phyloP scores from a whole-genome alignment of 2,113 vertebrate genomes.

The Thermophis baileyi region DNA sequence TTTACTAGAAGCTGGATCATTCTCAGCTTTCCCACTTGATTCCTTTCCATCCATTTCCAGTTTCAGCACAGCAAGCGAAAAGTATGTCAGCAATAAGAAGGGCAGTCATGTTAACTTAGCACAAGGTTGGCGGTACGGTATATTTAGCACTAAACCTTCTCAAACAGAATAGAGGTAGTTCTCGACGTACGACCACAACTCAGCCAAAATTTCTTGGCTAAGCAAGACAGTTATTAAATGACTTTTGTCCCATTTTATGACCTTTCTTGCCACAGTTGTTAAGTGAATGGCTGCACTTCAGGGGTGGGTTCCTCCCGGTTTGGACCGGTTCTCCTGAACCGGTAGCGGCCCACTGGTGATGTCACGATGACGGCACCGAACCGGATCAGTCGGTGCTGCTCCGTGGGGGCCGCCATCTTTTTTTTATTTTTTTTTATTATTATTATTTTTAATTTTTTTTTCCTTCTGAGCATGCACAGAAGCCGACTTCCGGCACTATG shows the following conservation, averaged over 20 bases:
- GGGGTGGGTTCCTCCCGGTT: too few species aligned
- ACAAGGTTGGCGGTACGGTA: neutral
- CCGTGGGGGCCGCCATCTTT: too few species aligned
- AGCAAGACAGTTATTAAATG: neutral
- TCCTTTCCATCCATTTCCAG: neutral
- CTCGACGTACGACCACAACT: neutral
- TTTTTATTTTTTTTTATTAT: too few species aligned
- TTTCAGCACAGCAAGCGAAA: slow-evolving; percentile 8
- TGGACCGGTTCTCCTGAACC: too few species aligned
- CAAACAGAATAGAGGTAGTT: neutral
- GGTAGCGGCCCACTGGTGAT: too few species aligned
- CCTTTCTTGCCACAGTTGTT: neutral
- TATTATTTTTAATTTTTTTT: too few species aligned
- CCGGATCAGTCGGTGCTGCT: too few species aligned
- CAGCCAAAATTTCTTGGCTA: neutral
- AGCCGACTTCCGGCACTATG: too few species aligned
- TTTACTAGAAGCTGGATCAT: neutral
- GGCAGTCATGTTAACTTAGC: neutral
- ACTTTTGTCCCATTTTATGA: neutral
- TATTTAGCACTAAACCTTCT: neutral
- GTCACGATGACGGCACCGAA: too few species aligned
- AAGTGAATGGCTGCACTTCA: neutral
- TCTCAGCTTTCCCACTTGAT: neutral
- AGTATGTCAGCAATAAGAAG: neutral
- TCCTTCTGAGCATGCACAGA: too few species aligned